phyloP scores from a whole-genome alignment of 2,113 vertebrate species.

The Atherinomorus stipes region DNA sequence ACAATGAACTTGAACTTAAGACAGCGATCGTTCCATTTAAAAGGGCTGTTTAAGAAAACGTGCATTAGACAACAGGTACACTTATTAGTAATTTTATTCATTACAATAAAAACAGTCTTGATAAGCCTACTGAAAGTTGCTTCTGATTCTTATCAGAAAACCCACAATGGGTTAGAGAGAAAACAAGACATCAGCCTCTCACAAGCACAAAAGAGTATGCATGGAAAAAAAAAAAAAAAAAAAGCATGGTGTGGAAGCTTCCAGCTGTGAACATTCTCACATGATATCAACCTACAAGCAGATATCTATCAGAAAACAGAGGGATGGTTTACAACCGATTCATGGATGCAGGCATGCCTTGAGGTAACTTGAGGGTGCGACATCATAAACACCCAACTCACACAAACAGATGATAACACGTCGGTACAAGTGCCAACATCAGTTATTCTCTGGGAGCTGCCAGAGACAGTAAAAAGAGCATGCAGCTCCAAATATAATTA shows the following conservation, averaged over 20 bases:
- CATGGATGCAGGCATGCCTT: conserved; percentile 22
- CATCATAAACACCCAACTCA: conserved; percentile 28
- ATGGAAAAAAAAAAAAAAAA: too few species aligned
- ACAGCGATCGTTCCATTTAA: background rate
- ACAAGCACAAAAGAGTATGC: conserved; percentile 21
- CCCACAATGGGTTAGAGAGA: conserved; percentile 39
- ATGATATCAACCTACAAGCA: conserved; percentile 13
- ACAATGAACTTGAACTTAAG: background rate
- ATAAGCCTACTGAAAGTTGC: conserved; percentile 23
- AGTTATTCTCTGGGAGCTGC: conserved; percentile 1
- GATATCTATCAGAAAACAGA: conserved; percentile 39
- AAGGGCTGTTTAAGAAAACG: background rate
- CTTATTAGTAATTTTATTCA: too few species aligned
- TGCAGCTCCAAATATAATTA: conserved; percentile 4
- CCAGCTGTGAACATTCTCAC: conserved; percentile 25
- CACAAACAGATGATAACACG: conserved; percentile 37
- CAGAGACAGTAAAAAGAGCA: conserved; percentile 17
- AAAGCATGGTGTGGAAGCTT: conserved; percentile 16
- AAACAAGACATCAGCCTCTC: conserved; percentile 46
- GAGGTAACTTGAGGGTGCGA: conserved; percentile 20
- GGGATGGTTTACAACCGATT: conserved; percentile 12
- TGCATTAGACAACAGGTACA: background rate
- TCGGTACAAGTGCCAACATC: conserved; percentile 11
- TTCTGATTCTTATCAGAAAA: conserved; percentile 39
- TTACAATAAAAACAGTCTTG: conserved; percentile 28